These are phyloP conservation scores for Uloborus diversus DNA, from an alignment of 1,140 invertebrate species.

Conservation along the genomic window DNA sequence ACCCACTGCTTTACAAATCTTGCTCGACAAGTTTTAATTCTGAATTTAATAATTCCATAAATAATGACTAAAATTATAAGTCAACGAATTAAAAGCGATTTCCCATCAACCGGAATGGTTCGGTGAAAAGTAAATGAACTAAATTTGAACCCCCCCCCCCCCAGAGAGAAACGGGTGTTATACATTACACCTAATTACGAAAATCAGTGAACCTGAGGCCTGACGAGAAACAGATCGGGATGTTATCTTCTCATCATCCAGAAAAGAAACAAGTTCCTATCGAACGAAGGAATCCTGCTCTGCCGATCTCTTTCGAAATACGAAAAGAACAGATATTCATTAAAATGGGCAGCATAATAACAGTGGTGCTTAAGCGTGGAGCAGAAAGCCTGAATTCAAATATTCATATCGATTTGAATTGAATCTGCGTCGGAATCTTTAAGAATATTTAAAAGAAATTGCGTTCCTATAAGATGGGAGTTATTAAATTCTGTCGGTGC, in stretches of 20 bases:
- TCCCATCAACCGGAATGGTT: no score
- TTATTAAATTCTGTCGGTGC: no score
- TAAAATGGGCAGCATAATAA: not conserved
- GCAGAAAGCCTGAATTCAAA: not conserved
- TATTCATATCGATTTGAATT: not conserved
- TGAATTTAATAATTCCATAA: no score
- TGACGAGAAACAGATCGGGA: not conserved
- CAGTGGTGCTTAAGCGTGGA: not conserved
- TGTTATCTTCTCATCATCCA: slow-evolving; percentile 1
- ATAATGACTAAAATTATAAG: no score
- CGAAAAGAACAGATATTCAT: not conserved
- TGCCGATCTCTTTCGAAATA: not conserved
- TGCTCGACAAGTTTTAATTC: no score
- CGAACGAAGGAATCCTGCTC: not conserved
- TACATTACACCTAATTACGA: slow-evolving; percentile 13
- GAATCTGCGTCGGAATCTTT: not conserved
- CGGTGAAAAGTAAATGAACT: no score
- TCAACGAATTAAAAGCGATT: no score
- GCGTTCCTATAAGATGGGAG: no score
- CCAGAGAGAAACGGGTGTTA: not conserved
- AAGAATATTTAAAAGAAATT: not conserved
- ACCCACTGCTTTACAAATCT: no score
- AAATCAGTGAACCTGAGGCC: slow-evolving; percentile 11
- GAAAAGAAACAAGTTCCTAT: slow-evolving; percentile 6
- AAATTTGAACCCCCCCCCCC: no score